Evolutionary conservation across 2,888 invertebrate species (phyloP).

Genomic region (Drosophila acutilabella): DNA sequence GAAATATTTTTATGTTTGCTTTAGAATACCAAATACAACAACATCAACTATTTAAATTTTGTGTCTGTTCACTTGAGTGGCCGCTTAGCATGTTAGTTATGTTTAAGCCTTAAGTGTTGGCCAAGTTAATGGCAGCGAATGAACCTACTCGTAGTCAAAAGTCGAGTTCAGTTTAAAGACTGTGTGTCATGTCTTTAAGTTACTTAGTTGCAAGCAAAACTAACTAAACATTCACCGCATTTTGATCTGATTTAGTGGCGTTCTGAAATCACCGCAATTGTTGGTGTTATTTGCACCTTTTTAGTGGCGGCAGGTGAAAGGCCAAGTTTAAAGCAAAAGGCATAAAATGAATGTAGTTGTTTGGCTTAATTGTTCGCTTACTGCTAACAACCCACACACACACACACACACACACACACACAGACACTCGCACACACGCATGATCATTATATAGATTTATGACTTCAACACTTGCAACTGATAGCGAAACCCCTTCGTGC

Average conservation of each 20-base stretch:
- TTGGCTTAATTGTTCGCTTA: conserved; percentile 18
- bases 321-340: conserved; percentile 11
- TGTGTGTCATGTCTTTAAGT: neutral
- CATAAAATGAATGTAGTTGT: conserved; percentile 19
- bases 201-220: neutral
- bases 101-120: neutral
- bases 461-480: conserved; percentile 79
- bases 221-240: neutral
- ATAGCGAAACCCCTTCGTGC: conserved; percentile 37
- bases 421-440: conserved; percentile 20
- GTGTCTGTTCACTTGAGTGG: too few relatives aligned
- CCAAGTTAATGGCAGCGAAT: neutral
- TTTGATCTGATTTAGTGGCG: neutral
- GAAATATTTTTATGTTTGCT: too few relatives aligned
- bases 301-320: conserved; percentile 33
- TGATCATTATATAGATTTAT: conserved; percentile 75
- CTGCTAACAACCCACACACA: conserved; percentile 40
- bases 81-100: neutral
- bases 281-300: conserved; percentile 17
- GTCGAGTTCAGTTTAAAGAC: neutral
- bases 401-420: conserved; percentile 17
- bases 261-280: conserved; percentile 13
- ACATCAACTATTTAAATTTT: too few relatives aligned
- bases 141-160: neutral
- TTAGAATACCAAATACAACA: too few relatives aligned